Percentiles rank a stretch among this genome's conserved stretches.
These are phyloP conservation scores for Fragum whitleyi DNA, from an alignment of 2,888 invertebrate genomes.

Conservation along the genomic window DNA sequence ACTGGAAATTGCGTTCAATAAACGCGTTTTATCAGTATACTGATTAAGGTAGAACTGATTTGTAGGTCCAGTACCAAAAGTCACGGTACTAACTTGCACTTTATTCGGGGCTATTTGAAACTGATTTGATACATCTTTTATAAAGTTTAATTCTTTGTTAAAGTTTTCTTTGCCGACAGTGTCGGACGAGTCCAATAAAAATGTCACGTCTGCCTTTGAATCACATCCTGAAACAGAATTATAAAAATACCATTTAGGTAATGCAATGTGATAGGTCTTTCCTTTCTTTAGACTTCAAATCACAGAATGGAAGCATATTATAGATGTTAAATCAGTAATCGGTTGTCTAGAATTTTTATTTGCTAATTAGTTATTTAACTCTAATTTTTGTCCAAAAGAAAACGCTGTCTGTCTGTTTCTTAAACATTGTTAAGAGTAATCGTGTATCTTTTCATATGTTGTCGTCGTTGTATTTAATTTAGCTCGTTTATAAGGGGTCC, in stretches of 20 bases:
- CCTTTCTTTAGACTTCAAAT: no score
- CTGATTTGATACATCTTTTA: constrained; percentile 72
- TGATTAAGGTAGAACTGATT: constrained; percentile 76
- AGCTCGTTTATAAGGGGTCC: no score
- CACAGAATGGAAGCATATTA: no score
- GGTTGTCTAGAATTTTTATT: no score
- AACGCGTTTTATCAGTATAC: constrained; percentile 62
- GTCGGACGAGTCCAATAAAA: constrained; percentile 74
- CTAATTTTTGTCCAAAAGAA: no score
- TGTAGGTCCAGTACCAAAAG: constrained; percentile 70
- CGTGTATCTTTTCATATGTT: no score
- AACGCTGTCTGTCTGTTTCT: no score
- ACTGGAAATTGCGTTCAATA: constrained; percentile 66
- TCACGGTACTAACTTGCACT: constrained; percentile 73
- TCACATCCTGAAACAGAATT: constrained; percentile 71
- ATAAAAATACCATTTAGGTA: neutral
- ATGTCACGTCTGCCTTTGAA: constrained; percentile 76
- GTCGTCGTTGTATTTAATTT: no score
- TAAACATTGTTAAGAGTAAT: no score
- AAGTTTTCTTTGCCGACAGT: constrained; percentile 73
- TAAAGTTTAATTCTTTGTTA: constrained; percentile 73
- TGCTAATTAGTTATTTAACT: no score
- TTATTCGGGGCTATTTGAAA: constrained; percentile 72
- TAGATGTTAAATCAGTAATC: no score
- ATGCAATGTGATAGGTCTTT: no score